These are phyloP conservation scores for Geodia barretti DNA, from an alignment of 37 sponge, comb jelly and placozoan species.

Conservation along the genomic window DNA sequence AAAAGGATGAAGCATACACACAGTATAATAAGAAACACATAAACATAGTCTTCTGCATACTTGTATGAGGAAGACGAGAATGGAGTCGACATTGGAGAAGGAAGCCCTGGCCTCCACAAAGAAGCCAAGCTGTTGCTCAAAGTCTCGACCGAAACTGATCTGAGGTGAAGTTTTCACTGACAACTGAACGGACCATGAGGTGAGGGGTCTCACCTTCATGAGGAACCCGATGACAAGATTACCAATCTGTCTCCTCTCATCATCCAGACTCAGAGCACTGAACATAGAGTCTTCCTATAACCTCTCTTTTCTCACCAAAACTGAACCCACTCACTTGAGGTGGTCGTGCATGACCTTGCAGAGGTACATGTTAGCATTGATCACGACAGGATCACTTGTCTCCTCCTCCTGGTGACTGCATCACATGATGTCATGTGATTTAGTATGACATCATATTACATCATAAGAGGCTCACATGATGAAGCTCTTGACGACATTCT, in stretches of 20 bases:
- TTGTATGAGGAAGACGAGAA: slow-evolving; percentile 88
- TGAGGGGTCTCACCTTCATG: slow-evolving; percentile 35
- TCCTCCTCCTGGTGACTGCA: slow-evolving; percentile 61
- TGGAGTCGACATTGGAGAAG: slow-evolving; percentile 89
- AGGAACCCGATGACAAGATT: slow-evolving; percentile 70
- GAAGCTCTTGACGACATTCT: slow-evolving; percentile 69
- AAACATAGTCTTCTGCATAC: slow-evolving; percentile 32
- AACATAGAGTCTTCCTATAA: not conserved
- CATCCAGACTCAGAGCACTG: slow-evolving; percentile 91
- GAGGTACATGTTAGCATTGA: slow-evolving; percentile 92
- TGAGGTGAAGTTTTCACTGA: not conserved
- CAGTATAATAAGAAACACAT: no score
- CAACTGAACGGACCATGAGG: not conserved
- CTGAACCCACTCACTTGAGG: slow-evolving; percentile 73
- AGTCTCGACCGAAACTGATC: slow-evolving; percentile 85
- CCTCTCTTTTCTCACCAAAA: not conserved
- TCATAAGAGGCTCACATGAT: slow-evolving; percentile 26
- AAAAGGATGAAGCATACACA: no score
- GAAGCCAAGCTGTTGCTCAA: slow-evolving; percentile 98
- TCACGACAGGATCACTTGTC: slow-evolving; percentile 85
- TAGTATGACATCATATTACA: not conserved
- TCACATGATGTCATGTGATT: not conserved
- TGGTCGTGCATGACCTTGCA: slow-evolving; percentile 92
- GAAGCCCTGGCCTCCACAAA: slow-evolving; percentile 91
- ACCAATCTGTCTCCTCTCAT: slow-evolving; percentile 81